Conservation (phyloP, 35 echinoderm and acorn worm genomes). For the Ophioderma brevispina region DNA sequence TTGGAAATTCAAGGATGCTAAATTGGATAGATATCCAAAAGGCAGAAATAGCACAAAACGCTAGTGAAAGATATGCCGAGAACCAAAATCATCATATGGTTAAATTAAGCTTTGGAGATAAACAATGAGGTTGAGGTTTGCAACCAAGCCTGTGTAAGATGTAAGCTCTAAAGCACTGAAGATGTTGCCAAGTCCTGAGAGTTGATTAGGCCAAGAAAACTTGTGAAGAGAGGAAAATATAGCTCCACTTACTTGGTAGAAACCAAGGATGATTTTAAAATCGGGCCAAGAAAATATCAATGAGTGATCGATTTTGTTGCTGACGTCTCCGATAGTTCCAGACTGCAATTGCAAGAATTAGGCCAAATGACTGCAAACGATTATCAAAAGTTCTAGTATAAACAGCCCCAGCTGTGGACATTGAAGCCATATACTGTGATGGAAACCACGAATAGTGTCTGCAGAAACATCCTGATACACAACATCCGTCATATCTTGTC, state of each 20-base stretch:
- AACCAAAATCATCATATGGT: conserved; percentile 16
- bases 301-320: background rate
- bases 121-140: conserved; percentile 26
- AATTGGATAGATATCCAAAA: background rate
- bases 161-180: conserved; percentile 14
- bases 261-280: conserved; percentile 56
- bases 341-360: background rate
- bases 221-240: conserved; percentile 17
- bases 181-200: conserved; percentile 16
- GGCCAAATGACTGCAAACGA: no score
- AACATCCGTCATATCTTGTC: no score
- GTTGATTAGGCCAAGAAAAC: conserved; percentile 9
- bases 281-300: conserved; percentile 24
- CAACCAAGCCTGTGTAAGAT: background rate
- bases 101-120: background rate
- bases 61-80: background rate
- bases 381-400: no score
- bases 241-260: conserved; percentile 57
- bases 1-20: background rate
- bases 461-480: no score
- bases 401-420: no score
- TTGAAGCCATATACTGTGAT: no score
- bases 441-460: no score
- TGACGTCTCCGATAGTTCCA: background rate
- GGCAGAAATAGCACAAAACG: background rate